A percentile compares a stretch with the other conserved stretches of the same genome.
Conservation (phyloP, 2,888 invertebrate genomes). For the Scelioninae gen. 2 region DNA sequence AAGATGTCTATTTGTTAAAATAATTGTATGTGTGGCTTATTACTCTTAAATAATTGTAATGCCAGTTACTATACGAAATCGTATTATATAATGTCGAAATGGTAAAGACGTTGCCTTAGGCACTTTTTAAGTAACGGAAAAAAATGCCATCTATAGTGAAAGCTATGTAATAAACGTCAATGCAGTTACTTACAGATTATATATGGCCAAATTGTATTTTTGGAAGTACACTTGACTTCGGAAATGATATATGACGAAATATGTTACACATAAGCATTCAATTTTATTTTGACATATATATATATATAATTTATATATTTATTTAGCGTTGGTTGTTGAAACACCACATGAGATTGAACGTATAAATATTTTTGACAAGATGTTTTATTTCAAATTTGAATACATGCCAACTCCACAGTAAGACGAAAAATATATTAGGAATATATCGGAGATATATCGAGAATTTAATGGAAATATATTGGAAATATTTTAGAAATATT, state of each 20-base stretch:
- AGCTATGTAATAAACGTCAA: slow-evolving; percentile 59
- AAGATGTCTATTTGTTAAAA: slow-evolving; percentile 48
- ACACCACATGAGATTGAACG: too few relatives aligned
- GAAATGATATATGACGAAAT: slow-evolving; percentile 58
- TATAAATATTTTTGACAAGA: too few relatives aligned
- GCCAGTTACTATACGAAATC: slow-evolving; percentile 46
- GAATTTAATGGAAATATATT: too few relatives aligned
- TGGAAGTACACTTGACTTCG: slow-evolving; percentile 65
- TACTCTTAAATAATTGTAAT: slow-evolving; percentile 44
- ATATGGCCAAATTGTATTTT: slow-evolving; percentile 63
- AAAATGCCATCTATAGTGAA: slow-evolving; percentile 64
- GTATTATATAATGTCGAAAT: slow-evolving; percentile 53
- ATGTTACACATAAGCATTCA: slow-evolving; percentile 60
- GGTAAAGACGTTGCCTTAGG: slow-evolving; percentile 64
- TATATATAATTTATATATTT: too few relatives aligned
- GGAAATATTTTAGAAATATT: too few relatives aligned
- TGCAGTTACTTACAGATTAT: slow-evolving; percentile 56
- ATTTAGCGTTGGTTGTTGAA: too few relatives aligned
- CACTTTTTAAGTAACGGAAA: slow-evolving; percentile 64
- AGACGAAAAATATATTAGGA: too few relatives aligned
- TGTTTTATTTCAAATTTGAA: too few relatives aligned
- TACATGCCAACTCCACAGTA: too few relatives aligned
- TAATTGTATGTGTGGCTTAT: slow-evolving; percentile 56
- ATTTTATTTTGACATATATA: slow-evolving; percentile 40
- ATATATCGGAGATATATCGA: too few relatives aligned